phyloP scores from a whole-genome alignment of 2,797 vertebrate genomes.

The Enteromius trimaculatus region DNA sequence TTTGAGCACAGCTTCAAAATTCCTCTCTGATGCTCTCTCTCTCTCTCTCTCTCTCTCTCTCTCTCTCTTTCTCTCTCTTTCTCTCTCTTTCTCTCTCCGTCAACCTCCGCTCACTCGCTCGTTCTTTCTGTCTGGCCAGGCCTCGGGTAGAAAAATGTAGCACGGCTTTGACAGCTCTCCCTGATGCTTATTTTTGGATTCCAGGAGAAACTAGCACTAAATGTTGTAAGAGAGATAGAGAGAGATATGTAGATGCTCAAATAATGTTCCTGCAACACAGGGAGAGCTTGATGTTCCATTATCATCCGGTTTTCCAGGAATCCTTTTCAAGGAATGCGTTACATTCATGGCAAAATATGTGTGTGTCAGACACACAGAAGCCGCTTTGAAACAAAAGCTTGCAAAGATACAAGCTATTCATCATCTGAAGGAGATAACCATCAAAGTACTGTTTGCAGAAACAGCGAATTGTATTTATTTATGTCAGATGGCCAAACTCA shows the following conservation, averaged over 20 bases:
- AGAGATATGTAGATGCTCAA: background rate
- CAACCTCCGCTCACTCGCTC: background rate
- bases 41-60: background rate
- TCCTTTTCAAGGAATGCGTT: background rate
- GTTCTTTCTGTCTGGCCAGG: conserved; percentile 7
- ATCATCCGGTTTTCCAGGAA: background rate
- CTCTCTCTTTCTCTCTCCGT: too few relatives aligned
- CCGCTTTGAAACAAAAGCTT: background rate
- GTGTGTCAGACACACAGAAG: too few relatives aligned
- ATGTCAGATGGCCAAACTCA: too few relatives aligned
- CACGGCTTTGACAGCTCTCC: conserved; percentile 24
- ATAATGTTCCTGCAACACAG: background rate
- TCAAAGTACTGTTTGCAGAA: background rate
- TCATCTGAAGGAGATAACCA: background rate
- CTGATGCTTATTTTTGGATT: conserved; percentile 28
- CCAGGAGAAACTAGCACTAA: conserved; percentile 11
- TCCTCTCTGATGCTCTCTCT: background rate
- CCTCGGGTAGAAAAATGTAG: background rate
- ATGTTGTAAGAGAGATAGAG: background rate
- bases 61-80: background rate
- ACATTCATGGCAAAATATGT: background rate
- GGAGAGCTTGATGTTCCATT: background rate
- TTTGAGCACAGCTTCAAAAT: background rate
- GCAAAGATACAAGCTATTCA: background rate
- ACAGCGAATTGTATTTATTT: too few relatives aligned